A percentile compares a stretch with the other conserved stretches of the same genome.
phyloP scores from a whole-genome alignment of 2,888 invertebrate genomes.

The Orchestes rusci region DNA sequence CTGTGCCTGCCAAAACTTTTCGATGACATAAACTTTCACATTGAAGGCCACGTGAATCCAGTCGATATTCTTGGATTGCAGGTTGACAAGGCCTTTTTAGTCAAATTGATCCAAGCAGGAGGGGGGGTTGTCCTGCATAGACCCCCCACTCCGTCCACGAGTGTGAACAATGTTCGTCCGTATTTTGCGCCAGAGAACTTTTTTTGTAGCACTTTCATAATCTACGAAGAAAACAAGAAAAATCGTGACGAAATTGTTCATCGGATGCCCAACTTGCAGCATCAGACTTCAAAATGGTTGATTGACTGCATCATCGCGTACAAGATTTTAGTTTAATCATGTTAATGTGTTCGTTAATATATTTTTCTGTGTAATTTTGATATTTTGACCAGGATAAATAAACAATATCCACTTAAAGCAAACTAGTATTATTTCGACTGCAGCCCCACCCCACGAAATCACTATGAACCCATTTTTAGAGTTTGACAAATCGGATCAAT shows the following conservation, averaged over 20 bases:
- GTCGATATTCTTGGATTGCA: constrained; percentile 25
- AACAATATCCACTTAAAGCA: too few relatives aligned
- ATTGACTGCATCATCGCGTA: constrained; percentile 35
- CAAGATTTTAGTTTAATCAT: too few relatives aligned
- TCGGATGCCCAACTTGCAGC: constrained; percentile 34
- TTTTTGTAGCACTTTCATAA: constrained; percentile 33
- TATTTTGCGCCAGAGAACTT: constrained; percentile 28
- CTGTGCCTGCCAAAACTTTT: constrained; percentile 36
- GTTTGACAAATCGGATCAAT: too few relatives aligned
- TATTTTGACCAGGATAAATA: too few relatives aligned
- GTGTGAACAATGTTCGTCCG: constrained; percentile 26
- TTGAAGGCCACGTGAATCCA: constrained; percentile 26
- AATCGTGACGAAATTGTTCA: constrained; percentile 31
- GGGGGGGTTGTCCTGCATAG: constrained; percentile 33
- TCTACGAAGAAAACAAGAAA: constrained; percentile 33
- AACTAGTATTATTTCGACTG: too few relatives aligned
- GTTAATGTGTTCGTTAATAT: too few relatives aligned
- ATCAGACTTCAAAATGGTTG: constrained; percentile 35
- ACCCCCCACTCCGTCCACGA: constrained; percentile 32
- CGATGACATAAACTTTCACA: constrained; percentile 35
- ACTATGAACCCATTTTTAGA: too few relatives aligned
- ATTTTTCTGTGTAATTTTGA: too few relatives aligned
- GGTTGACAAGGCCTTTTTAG: constrained; percentile 30
- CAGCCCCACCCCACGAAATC: too few relatives aligned
- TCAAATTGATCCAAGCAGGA: constrained; percentile 30